Evolutionary conservation across 2,797 vertebrate species (phyloP).

Genomic region (Squalus acanthias): DNA sequence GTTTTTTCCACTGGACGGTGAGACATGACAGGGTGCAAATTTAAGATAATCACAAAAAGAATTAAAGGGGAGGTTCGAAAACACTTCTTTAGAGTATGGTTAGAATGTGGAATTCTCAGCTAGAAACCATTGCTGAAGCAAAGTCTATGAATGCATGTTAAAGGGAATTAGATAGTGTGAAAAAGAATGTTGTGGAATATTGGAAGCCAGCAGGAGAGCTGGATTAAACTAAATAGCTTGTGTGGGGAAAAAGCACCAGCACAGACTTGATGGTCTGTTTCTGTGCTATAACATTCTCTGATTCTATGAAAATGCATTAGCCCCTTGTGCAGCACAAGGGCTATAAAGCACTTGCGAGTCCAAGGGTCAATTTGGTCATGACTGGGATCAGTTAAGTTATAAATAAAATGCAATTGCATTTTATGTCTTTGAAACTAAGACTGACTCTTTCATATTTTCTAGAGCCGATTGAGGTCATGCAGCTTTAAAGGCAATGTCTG

Average conservation of each 20-base stretch:
- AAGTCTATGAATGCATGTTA: neutral
- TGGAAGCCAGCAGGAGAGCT: neutral
- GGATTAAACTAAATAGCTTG: neutral
- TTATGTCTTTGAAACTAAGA: neutral
- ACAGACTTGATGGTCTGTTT: neutral
- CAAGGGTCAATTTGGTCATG: neutral
- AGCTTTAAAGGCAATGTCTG: neutral
- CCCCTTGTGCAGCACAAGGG: neutral
- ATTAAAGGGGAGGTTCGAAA: neutral
- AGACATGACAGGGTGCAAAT: neutral
- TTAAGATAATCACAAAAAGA: neutral
- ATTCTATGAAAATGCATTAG: neutral
- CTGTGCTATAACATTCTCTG: too few relatives aligned
- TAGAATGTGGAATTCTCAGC: neutral
- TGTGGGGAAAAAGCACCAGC: neutral
- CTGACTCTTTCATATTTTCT: neutral
- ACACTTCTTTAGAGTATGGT: neutral
- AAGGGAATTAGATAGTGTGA: neutral
- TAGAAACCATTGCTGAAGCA: neutral
- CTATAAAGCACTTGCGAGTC: neutral
- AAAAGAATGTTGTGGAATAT: neutral
- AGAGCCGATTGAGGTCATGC: neutral
- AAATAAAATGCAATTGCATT: conserved; percentile 11
- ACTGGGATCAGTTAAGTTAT: conserved; percentile 4
- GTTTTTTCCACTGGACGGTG: neutral